Conservation (phyloP, 2,888 invertebrate genomes). For the Xestia ashworthii region DNA sequence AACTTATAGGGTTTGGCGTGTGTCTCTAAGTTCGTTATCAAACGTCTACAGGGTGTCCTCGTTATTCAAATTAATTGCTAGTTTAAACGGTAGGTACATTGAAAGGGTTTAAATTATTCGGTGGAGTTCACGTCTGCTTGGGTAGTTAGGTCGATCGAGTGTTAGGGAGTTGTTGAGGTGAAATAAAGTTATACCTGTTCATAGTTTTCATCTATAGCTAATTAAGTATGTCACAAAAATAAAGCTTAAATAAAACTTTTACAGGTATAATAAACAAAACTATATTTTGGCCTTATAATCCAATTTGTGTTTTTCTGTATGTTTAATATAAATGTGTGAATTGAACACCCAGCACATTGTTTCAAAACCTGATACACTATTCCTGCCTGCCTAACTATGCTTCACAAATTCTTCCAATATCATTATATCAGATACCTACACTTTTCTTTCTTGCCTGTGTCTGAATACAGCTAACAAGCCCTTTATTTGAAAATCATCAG, state of each 20-base stretch:
- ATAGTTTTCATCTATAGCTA: neutral
- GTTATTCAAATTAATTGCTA: constrained; percentile 66
- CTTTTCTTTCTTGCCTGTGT: neutral
- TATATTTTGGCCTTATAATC: neutral
- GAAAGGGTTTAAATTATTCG: constrained; percentile 53
- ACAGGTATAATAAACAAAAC: neutral
- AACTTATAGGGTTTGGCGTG: constrained; percentile 61
- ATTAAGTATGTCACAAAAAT: neutral
- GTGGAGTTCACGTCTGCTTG: constrained; percentile 26
- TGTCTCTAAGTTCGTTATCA: constrained; percentile 65
- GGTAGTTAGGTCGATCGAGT: constrained; percentile 18
- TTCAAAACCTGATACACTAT: too few species aligned
- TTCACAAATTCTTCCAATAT: neutral
- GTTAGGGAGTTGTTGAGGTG: neutral
- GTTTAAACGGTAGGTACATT: constrained; percentile 50
- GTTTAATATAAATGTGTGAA: neutral
- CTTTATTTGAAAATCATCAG: neutral
- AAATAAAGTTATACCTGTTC: neutral
- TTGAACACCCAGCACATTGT: too few species aligned
- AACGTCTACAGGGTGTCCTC: constrained; percentile 59
- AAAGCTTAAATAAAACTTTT: neutral
- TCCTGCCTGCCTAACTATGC: too few species aligned
- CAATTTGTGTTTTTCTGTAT: neutral
- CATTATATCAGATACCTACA: neutral
- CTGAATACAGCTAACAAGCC: neutral